phyloP scores from a whole-genome alignment of 2,888 invertebrate species.

The Malthinus flaveolus region DNA sequence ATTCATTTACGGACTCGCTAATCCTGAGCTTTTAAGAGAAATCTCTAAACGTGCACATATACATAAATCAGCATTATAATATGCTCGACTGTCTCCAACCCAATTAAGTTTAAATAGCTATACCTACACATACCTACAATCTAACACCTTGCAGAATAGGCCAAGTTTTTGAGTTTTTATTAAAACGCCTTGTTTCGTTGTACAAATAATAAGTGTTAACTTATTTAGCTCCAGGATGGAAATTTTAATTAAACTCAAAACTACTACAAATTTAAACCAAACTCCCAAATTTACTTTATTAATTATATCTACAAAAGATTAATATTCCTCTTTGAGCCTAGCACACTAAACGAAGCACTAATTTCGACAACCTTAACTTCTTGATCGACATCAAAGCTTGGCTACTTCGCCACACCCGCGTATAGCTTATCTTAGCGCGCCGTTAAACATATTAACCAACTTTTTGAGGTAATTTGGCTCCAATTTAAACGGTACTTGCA shows the following conservation, averaged over 20 bases:
- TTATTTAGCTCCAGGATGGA: not conserved
- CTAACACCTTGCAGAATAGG: not conserved
- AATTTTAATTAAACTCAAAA: not conserved
- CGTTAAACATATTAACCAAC: too few relatives aligned
- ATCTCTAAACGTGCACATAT: constrained; percentile 5
- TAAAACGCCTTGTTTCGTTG: not conserved
- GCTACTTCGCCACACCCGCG: too few relatives aligned
- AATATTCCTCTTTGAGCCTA: too few relatives aligned
- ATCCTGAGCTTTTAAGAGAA: constrained; percentile 5
- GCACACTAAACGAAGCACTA: too few relatives aligned
- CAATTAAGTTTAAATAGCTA: constrained; percentile 7
- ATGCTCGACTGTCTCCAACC: not conserved
- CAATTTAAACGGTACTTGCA: too few relatives aligned
- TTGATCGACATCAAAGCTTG: too few relatives aligned
- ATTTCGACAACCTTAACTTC: too few relatives aligned
- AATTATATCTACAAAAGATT: too few relatives aligned
- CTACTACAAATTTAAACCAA: not conserved
- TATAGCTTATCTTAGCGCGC: too few relatives aligned
- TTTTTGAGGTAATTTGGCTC: too few relatives aligned
- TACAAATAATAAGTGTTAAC: constrained; percentile 1
- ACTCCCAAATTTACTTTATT: not conserved
- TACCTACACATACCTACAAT: too few relatives aligned
- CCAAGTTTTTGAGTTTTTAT: not conserved
- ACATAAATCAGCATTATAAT: constrained; percentile 15
- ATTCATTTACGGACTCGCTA: constrained; percentile 14